Conservation (phyloP, 1,140 invertebrate genomes). For the Heliconius hewitsoni region DNA sequence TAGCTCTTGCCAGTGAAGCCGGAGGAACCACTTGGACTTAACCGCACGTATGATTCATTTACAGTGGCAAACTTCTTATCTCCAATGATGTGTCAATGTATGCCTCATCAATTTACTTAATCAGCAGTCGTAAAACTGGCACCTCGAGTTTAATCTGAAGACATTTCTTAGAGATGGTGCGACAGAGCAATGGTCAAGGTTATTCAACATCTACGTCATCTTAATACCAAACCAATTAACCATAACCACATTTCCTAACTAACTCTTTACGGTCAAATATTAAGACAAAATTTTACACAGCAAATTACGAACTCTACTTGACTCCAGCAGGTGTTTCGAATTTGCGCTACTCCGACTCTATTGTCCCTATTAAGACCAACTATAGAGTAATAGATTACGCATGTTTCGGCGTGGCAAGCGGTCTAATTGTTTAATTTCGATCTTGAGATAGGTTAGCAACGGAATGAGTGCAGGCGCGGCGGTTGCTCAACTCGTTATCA, state of each 20-base stretch:
- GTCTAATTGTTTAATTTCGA: conserved; percentile 53
- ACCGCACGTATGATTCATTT: conserved; percentile 22
- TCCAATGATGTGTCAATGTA: conserved; percentile 36
- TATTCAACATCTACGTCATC: not conserved
- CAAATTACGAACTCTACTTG: conserved; percentile 27
- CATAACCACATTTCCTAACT: conserved; percentile 4
- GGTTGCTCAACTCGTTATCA: conserved; percentile 67
- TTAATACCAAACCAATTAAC: not conserved
- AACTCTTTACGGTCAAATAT: not conserved
- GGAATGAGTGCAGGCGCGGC: conserved; percentile 27
- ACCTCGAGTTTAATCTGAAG: conserved; percentile 28
- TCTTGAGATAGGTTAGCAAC: conserved; percentile 57
- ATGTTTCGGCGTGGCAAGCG: conserved; percentile 36
- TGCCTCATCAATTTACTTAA: conserved; percentile 34
- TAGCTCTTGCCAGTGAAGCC: not conserved
- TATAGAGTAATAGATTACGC: conserved; percentile 44
- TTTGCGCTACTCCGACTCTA: conserved; percentile 37
- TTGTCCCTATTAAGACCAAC: conserved; percentile 47
- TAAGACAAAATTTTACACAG: not conserved
- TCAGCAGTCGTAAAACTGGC: conserved; percentile 30
- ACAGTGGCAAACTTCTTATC: conserved; percentile 31
- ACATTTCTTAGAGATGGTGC: conserved; percentile 8
- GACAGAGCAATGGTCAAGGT: conserved; percentile 4
- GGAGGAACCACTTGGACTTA: not conserved
- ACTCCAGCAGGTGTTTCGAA: conserved; percentile 44